Evolutionary conservation across 2,888 invertebrate genomes (phyloP), one percentile per base, ranked within the genome.

Genomic region (Chelonus formosanus): DNA sequence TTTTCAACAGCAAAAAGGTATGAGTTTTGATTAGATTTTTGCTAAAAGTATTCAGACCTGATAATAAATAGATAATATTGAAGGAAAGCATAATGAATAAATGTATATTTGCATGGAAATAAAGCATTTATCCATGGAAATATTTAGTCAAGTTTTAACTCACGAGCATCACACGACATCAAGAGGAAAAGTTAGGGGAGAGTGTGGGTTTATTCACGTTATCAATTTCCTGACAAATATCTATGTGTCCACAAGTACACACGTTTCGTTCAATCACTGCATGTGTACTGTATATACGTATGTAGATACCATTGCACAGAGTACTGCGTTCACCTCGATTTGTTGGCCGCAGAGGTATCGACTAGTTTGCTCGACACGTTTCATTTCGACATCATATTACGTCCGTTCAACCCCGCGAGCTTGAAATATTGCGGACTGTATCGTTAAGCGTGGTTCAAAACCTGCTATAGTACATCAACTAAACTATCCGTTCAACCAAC

Each of bases 141-240:
- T 63, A 45, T 58, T 67, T 58, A 52, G 53, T 45, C 43, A 53
- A 35, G 34, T 53, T 61, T 53, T 5, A 53, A 61, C 61, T 8
- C 32, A 52, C 32, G 31, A 31, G 8, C 32, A 61, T 44, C 47
- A 40, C 34, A 61, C 44, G 43, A 53, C 52, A 40, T 31, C 56
- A 56, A 45, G 47, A n/a, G 36, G 35, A 52, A 52, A 10, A 47
- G 43, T 54, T 10, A 8, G 47, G 34, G 20, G 53, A 5, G 56
- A 44, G 43, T 52, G 57, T 44, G 65, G 64, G 80, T 81, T 81
- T 82, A 80, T 81, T 80, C 80, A 80, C 77, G 82, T 80, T 81
- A 82, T 80, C 82, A 81, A 82, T 82, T 82, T 80, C 78, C 81
- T 79, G 80, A 80, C 80, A 80, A 81, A 82, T 80, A 82, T 82